A percentile compares a stretch with the other conserved stretches of the same genome.
Evolutionary conservation across 2,888 invertebrate species (phyloP).

Genomic region (Andrena hattorfiana): DNA sequence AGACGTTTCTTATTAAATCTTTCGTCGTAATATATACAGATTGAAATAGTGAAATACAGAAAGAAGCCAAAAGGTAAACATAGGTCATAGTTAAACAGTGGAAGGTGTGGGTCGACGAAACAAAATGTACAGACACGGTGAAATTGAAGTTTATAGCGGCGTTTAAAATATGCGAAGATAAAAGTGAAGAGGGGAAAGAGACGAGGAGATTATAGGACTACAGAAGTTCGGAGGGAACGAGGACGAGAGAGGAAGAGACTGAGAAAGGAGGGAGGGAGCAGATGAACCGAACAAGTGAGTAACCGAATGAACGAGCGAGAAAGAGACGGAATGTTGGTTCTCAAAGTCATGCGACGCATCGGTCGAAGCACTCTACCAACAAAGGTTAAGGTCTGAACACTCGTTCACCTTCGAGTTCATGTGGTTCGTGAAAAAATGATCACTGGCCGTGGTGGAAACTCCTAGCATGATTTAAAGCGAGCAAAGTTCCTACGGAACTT

Average conservation of each 20-base stretch:
- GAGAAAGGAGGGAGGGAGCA: slow-evolving; percentile 20
- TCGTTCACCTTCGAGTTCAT: slow-evolving; percentile 61
- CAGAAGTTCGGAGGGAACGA: slow-evolving; percentile 13
- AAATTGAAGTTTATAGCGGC: slow-evolving; percentile 31
- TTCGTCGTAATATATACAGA: background rate
- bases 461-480: slow-evolving; percentile 32
- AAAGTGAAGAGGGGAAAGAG: slow-evolving; percentile 21
- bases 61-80: background rate
- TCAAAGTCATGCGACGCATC: slow-evolving; percentile 70
- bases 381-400: slow-evolving; percentile 67
- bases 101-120: background rate
- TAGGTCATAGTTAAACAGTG: background rate
- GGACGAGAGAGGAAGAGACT: slow-evolving; percentile 9
- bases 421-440: slow-evolving; percentile 44
- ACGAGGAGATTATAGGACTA: slow-evolving; percentile 17
- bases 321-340: slow-evolving; percentile 50
- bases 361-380: slow-evolving; percentile 65
- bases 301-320: slow-evolving; percentile 48
- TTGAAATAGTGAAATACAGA: background rate
- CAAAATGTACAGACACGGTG: background rate
- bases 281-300: slow-evolving; percentile 56
- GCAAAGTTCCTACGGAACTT: slow-evolving; percentile 38
- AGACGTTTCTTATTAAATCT: background rate
- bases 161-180: slow-evolving; percentile 15
- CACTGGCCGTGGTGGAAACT: slow-evolving; percentile 17